Percentiles rank a stretch among this genome's conserved stretches.
phyloP scores from a whole-genome alignment of 2,888 invertebrate species.

The Torymus aiolomorphi region DNA sequence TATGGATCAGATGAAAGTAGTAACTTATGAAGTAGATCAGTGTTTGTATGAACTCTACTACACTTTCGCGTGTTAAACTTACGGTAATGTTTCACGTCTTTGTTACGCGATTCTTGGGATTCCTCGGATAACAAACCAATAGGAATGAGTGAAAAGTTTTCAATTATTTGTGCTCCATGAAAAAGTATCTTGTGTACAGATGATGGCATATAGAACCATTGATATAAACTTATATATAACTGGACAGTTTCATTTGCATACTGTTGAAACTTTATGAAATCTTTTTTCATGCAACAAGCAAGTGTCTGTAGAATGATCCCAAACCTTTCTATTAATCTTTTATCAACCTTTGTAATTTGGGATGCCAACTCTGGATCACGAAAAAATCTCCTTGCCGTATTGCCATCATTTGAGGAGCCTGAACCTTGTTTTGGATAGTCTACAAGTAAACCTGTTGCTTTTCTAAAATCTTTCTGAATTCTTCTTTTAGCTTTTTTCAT shows the following conservation, averaged over 20 bases:
- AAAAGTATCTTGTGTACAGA: too few species aligned
- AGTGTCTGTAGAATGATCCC: slow-evolving; percentile 16
- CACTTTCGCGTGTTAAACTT: too few species aligned
- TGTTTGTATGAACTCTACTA: too few species aligned
- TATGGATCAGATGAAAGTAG: slow-evolving; percentile 28
- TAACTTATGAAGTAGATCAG: too few species aligned
- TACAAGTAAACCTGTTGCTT: slow-evolving; percentile 28
- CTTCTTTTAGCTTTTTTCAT: slow-evolving; percentile 6
- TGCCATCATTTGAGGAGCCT: slow-evolving; percentile 39
- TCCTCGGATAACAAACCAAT: slow-evolving; percentile 61
- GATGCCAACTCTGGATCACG: slow-evolving; percentile 46
- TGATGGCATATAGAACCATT: too few species aligned
- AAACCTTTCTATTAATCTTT: slow-evolving; percentile 51
- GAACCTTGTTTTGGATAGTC: slow-evolving; percentile 46
- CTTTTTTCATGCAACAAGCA: slow-evolving; percentile 51
- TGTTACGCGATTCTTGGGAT: slow-evolving; percentile 58
- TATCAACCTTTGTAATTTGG: slow-evolving; percentile 56
- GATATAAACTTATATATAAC: slow-evolving; percentile 53
- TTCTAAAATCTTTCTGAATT: slow-evolving; percentile 46
- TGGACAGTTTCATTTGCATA: slow-evolving; percentile 52
- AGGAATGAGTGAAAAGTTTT: too few species aligned
- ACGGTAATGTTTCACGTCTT: slow-evolving; percentile 41
- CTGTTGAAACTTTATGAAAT: slow-evolving; percentile 46
- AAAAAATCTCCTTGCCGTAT: slow-evolving; percentile 45
- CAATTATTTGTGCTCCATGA: too few species aligned